Percentiles rank a stretch among this genome's conserved stretches.
Evolutionary conservation across 2,888 invertebrate species (phyloP).

Genomic region (Hydriomena furcata): DNA sequence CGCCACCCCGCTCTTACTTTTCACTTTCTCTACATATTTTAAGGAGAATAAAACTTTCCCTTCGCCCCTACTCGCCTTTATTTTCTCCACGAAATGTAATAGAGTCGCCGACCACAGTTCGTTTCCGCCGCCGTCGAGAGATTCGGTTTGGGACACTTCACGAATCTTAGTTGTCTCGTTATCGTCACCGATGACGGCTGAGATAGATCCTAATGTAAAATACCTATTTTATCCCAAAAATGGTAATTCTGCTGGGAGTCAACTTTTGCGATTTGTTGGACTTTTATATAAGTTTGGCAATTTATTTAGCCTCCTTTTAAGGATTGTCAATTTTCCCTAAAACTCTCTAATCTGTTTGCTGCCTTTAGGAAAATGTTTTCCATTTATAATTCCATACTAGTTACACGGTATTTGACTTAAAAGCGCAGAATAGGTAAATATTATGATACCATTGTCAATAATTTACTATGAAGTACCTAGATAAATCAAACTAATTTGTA

Average conservation of each 20-base stretch:
- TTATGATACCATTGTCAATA: too few relatives aligned
- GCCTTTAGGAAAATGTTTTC: neutral
- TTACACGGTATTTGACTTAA: too few relatives aligned
- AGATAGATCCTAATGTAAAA: constrained; percentile 58
- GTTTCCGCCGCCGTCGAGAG: constrained; percentile 52
- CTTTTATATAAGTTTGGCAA: constrained; percentile 29
- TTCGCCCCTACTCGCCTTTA: constrained; percentile 67
- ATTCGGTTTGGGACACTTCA: constrained; percentile 49
- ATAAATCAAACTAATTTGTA: too few relatives aligned
- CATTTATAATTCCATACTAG: too few relatives aligned
- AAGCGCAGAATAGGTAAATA: too few relatives aligned
- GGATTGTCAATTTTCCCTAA: constrained; percentile 24
- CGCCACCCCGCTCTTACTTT: constrained; percentile 74
- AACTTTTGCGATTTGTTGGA: constrained; percentile 48
- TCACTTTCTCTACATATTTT: constrained; percentile 84
- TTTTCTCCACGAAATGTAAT: constrained; percentile 66
- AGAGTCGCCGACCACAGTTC: constrained; percentile 56
- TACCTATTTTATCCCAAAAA: constrained; percentile 55
- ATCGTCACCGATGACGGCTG: constrained; percentile 55
- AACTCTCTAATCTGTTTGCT: constrained; percentile 1
- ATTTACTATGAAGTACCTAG: too few relatives aligned
- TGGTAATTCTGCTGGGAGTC: constrained; percentile 58
- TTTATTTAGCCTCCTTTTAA: constrained; percentile 28
- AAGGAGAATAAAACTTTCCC: constrained; percentile 82
- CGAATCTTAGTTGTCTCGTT: constrained; percentile 67